Percentiles rank a stretch among this genome's conserved stretches.
These are phyloP conservation scores for Orthonyx spaldingii DNA, from an alignment of 2,113 vertebrate species.

Conservation along the genomic window DNA sequence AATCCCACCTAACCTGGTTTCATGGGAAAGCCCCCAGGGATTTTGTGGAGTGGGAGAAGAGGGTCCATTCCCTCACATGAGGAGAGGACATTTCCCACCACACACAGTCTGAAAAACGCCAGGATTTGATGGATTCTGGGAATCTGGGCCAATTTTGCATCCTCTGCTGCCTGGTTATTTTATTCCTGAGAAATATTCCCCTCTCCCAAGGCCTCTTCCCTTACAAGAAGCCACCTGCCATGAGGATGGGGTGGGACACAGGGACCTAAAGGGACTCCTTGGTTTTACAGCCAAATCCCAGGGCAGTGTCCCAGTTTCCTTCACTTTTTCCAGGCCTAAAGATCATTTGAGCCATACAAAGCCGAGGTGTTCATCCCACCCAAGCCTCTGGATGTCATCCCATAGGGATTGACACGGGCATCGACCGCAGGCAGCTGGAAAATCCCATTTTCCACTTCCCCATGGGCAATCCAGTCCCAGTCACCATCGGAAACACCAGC, in stretches of 20 bases:
- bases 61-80: fast-evolving
- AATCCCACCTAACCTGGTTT: neutral
- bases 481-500: neutral
- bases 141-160: neutral
- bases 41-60: neutral
- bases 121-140: neutral
- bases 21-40: fast-evolving
- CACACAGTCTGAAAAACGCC: neutral
- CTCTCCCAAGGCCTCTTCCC: neutral
- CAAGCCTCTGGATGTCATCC: neutral
- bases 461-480: neutral
- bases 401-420: neutral
- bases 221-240: neutral
- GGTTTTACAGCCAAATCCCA: neutral
- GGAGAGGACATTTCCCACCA: neutral
- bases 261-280: neutral
- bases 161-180: neutral
- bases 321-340: neutral
- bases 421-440: neutral
- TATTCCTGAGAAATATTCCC: neutral
- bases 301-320: neutral
- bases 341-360: neutral
- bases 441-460: neutral
- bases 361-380: fast-evolving
- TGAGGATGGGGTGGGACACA: neutral